Evolutionary conservation across 2,888 invertebrate genomes (phyloP), one percentile per base, ranked within the genome.

Genomic region (Carcina quercana): DNA sequence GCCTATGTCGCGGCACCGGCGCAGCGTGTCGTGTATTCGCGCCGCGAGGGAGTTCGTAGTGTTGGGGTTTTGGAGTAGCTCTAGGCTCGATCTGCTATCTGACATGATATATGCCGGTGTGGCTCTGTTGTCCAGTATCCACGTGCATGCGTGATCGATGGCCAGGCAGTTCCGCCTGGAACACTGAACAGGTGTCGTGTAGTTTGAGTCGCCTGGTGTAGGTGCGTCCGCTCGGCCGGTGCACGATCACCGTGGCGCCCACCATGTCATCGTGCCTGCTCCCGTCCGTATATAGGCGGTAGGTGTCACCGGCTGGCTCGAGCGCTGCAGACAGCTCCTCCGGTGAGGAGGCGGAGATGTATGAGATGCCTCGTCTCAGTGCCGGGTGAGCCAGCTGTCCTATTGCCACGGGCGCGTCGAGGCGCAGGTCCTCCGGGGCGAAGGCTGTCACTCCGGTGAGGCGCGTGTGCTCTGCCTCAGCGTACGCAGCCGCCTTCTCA

Each of bases 271-370:
- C 37, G 7, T 38, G 37, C 4, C 14, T 29, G 25, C 40, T 40
- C 1, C 43, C 43, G n/a, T 43, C 38, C 1, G 40, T 43, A 17
- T 28, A 40, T 2, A 34, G 19, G n/a, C n/a, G n/a, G n/a, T n/a
- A n/a, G n/a, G n/a, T n/a, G n/a, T 11, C 7, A n/a, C n/a, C n/a
- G n/a, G n/a, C n/a, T n/a, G n/a, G n/a, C n/a, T n/a, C n/a, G n/a
- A n/a, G n/a, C n/a, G n/a, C n/a, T n/a, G n/a, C n/a, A n/a, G n/a
- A n/a, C n/a, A n/a, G n/a, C n/a, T n/a, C n/a, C n/a, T n/a, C n/a
- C n/a, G n/a, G n/a, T n/a, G n/a, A n/a, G n/a, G n/a, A n/a, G n/a
- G n/a, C n/a, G n/a, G n/a, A n/a, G n/a, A n/a, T n/a, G n/a, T n/a
- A n/a, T n/a, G n/a, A n/a, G n/a, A n/a, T n/a, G n/a, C n/a, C n/a